Evolutionary conservation across 2,797 vertebrate genomes (phyloP), one percentile per base, ranked within the genome.

Genomic region (Hemitrygon akajei): DNA sequence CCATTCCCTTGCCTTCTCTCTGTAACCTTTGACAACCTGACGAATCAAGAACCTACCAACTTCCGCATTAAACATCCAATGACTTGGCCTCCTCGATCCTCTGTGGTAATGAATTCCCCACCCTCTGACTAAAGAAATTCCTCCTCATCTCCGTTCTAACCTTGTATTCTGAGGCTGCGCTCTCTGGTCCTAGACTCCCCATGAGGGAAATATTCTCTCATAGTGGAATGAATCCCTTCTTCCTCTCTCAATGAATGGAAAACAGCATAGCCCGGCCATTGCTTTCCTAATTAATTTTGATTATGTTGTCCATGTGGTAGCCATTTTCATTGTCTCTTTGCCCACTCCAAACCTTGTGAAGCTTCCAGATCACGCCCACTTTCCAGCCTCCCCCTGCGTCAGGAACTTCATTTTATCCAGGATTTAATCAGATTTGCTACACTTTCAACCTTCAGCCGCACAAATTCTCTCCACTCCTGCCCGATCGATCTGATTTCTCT

Each of bases 401-500:
- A 9, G 30, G 22, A 37, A 69, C n/a, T 69, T 69, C 86, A 89
- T 22, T 69, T 66, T 18, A 18, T 25, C 86, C 86, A 89, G 34
- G 66, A 34, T 89, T 89, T 66, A 89, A 69, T 89, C 60, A 66
- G n/a, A 89, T 89, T 89, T 60, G 69, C 58, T 66, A 20, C 86
- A 89, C 86, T 22, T 34, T 63, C 63, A 37, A 69, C 60, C 86
- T 37, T 89, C 66, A 89, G 63, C 86, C 37, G 60, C 86, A 89
- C 60, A 89, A 66, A 69, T 37, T 34, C 37, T 89, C 63, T 89
- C n/a, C 60, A 60, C 60, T 34, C 60, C 69, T 69, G 60, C 63
- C 86, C 60, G 86, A 89, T 89, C 86, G 86, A 89, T 89, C 86
- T 89, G 86, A 69, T 89, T 89, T 89, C 86, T 66, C 34, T 89